Base-by-base conservation (phyloP, 2,113 vertebrate species). In the Lagopus muta region DNA sequence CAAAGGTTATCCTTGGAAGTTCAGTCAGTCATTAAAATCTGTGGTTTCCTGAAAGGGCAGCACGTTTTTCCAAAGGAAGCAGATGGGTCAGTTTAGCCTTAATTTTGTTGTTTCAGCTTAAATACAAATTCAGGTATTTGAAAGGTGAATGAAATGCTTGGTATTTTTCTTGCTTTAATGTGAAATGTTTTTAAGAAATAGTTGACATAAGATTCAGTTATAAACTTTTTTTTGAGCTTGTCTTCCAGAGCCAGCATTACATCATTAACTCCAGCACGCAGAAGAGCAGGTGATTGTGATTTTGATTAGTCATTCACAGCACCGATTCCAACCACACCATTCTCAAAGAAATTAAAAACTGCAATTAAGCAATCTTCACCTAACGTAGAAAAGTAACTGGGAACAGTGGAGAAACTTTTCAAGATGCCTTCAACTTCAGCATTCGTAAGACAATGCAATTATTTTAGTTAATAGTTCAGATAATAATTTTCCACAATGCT, bases 181-280 rank as follows among this genome's bases (percentile, higher is more conserved):
- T 60, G 27, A 87, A 92, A 78, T 82, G 45, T 7, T 80, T 92
- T 92, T 70, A 94, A 94, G 90, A 95, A 88, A 87, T 82, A 89
- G 54, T 6, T 73, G 54, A 91, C 69, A 57, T 48, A 87, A 61
- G 62, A 95, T 82, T 79, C 67, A 76, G 54, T 69, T 93, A 66
- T 76, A 62, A 85, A 17, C 72, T 76, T 43, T 91, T 82, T 72
- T 85, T 79, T 66, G 60, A 79, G 54, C 74, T 69, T 85, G 79
- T 40, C 58, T 85, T 87, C 85, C 64, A 76, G 58, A 87, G 86
- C 65, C 89, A 66, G 43, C 48, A 87, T 79, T 79, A 87, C n/a
- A 70, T 86, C 92, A 67, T 80, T 80, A 92, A 65, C 20, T 88
- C 43, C 66, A 76, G 55, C 47, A 73, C 20, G 70, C 7, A 62